phyloP scores from a whole-genome alignment of 2,797 vertebrate genomes.

The Alfaro cultratus region DNA sequence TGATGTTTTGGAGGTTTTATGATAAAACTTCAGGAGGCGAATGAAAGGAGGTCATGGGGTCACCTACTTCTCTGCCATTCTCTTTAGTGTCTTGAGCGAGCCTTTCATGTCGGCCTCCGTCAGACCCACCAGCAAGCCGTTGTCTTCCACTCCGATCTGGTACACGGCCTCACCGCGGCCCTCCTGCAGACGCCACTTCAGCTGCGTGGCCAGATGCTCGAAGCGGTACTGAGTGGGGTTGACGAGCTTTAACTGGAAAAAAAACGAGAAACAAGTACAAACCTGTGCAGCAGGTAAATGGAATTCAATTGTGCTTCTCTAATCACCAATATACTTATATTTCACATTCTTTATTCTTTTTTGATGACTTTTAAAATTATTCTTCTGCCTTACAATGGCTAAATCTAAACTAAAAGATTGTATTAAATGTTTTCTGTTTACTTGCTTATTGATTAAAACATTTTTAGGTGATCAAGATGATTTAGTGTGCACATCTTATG shows the following conservation, averaged over 20 bases:
- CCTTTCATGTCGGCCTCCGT: conserved; percentile 93
- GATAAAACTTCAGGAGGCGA: not conserved
- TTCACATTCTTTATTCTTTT: no score
- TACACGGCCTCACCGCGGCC: conserved; percentile 95
- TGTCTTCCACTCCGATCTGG: conserved; percentile 97
- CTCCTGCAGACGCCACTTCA: conserved; percentile 98
- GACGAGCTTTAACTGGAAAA: conserved; percentile 90
- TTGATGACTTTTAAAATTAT: no score
- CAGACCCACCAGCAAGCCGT: conserved; percentile 93
- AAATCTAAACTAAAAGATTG: no score
- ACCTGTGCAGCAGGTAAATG: not conserved
- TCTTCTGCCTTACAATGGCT: no score
- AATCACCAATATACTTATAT: not conserved
- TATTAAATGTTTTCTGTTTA: no score
- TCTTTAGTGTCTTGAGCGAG: conserved; percentile 90
- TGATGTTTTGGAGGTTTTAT: no score
- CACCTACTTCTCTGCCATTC: conserved; percentile 95
- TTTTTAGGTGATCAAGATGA: no score
- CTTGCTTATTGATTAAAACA: no score
- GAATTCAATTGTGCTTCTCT: not conserved
- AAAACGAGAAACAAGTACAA: not conserved
- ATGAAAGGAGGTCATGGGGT: not conserved
- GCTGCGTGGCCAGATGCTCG: conserved; percentile 95
- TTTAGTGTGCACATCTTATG: no score
- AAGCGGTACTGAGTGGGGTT: conserved; percentile 96